These are phyloP conservation scores for Atherinosoma microstoma DNA, from an alignment of 2,797 vertebrate species.

Conservation along the genomic window DNA sequence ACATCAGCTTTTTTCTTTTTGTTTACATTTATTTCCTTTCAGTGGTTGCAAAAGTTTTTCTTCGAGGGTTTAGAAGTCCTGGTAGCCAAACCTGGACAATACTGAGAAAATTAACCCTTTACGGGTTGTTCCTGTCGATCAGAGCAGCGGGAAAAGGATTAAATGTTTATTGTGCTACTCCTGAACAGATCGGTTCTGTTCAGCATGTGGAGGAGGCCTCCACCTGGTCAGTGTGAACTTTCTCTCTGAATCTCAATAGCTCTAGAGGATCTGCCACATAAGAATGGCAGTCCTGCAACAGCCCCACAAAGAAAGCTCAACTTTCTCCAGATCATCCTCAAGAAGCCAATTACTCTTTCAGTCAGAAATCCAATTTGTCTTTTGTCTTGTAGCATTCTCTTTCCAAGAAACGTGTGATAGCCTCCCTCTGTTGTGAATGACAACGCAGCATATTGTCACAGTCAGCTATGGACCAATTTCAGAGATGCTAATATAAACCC, in stretches of 20 bases:
- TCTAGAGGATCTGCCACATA: slow-evolving; percentile 88
- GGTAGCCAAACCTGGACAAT: slow-evolving; percentile 1
- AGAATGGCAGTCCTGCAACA: slow-evolving; percentile 88
- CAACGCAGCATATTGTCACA: slow-evolving; percentile 58
- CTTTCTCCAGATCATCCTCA: slow-evolving; percentile 85
- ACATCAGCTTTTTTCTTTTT: background rate
- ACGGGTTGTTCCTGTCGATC: slow-evolving; percentile 84
- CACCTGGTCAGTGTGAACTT: slow-evolving; percentile 83
- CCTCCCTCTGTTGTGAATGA: slow-evolving; percentile 63
- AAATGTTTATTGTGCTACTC: slow-evolving; percentile 85
- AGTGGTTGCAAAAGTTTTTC: slow-evolving; percentile 9
- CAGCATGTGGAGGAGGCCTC: slow-evolving; percentile 84
- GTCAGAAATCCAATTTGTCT: slow-evolving; percentile 92
- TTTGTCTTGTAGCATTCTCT: slow-evolving; percentile 79
- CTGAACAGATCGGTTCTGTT: slow-evolving; percentile 85
- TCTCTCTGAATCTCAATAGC: slow-evolving; percentile 90
- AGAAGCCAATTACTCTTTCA: slow-evolving; percentile 91
- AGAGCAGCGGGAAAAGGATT: slow-evolving; percentile 85
- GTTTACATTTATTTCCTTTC: slow-evolving; percentile 1
- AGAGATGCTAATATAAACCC: background rate
- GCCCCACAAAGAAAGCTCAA: slow-evolving; percentile 86
- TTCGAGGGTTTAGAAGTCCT: slow-evolving; percentile 21
- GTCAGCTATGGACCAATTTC: slow-evolving; percentile 37
- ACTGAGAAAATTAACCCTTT: slow-evolving; percentile 70
- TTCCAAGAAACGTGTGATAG: slow-evolving; percentile 74